phyloP scores from a whole-genome alignment of 1,140 invertebrate species.

The Mercenaria mercenaria region DNA sequence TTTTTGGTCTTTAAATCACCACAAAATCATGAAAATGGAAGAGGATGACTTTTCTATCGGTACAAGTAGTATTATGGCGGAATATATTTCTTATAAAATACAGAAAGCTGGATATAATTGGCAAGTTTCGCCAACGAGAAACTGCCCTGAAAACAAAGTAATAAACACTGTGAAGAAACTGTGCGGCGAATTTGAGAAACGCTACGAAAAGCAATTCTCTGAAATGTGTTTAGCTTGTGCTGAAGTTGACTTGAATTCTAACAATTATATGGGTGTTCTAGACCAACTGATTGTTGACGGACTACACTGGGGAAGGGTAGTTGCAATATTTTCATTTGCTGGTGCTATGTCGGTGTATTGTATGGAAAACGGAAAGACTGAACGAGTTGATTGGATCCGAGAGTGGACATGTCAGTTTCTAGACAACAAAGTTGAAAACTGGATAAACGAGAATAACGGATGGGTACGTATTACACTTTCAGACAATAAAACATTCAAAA shows the following conservation, averaged over 20 bases:
- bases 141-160: slow-evolving; percentile 28
- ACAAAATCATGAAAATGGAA: slow-evolving; percentile 14
- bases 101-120: slow-evolving; percentile 33
- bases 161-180: slow-evolving; percentile 31
- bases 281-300: slow-evolving; percentile 12
- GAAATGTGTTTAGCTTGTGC: slow-evolving; percentile 40
- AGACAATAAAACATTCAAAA: too few species aligned
- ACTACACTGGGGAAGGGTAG: slow-evolving; percentile 43
- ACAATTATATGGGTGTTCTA: slow-evolving; percentile 21
- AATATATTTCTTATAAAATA: slow-evolving; percentile 11
- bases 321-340: slow-evolving; percentile 52
- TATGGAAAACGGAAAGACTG: neutral
- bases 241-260: neutral
- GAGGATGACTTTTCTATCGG: slow-evolving; percentile 25
- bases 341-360: slow-evolving; percentile 43
- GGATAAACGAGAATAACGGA: slow-evolving; percentile 37
- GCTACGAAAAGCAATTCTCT: slow-evolving; percentile 10
- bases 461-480: slow-evolving; percentile 32
- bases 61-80: slow-evolving; percentile 29
- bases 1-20: neutral
- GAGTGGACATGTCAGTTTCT: slow-evolving; percentile 51
- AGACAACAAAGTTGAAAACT: slow-evolving; percentile 15
- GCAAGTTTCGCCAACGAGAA: slow-evolving; percentile 44
- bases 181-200: slow-evolving; percentile 45
- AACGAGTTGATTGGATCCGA: slow-evolving; percentile 31